A percentile compares a stretch with the other conserved stretches of the same genome.
These are phyloP conservation scores for Sinocyclocheilus anophthalmus DNA, from an alignment of 2,113 vertebrate species.

Conservation along the genomic window DNA sequence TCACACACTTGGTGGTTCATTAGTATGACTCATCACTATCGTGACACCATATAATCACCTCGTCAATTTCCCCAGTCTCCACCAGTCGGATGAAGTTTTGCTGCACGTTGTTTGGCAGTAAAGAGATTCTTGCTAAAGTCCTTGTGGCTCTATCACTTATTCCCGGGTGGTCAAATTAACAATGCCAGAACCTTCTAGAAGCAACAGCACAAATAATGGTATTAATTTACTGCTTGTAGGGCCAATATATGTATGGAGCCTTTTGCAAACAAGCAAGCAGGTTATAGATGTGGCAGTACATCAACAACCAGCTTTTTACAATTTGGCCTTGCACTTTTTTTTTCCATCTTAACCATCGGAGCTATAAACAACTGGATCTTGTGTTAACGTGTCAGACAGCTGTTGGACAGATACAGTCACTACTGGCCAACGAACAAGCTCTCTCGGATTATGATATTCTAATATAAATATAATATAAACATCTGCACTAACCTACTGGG, in stretches of 20 bases:
- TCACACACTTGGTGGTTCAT: background rate
- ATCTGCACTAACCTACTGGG: background rate
- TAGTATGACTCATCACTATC: background rate
- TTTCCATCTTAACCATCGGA: no score
- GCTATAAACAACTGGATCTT: background rate
- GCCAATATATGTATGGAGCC: background rate
- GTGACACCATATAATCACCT: background rate
- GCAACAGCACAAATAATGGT: background rate
- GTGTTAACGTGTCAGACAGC: background rate
- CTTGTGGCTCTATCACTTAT: background rate
- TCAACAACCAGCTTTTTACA: background rate
- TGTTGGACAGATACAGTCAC: background rate
- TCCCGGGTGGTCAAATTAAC: background rate
- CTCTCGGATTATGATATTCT: background rate
- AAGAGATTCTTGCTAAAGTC: conserved; percentile 1
- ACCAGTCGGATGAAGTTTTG: background rate
- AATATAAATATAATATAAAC: no score
- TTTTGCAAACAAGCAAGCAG: background rate
- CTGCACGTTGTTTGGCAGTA: background rate
- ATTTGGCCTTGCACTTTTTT: background rate
- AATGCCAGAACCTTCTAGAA: conserved; percentile 6
- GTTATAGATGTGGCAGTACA: conserved; percentile 15
- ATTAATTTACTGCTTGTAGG: background rate
- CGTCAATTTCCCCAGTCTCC: background rate
- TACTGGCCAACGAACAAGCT: background rate